These are phyloP conservation scores for Ecdyonurus torrentis DNA, from an alignment of 2,888 invertebrate species.

Conservation along the genomic window DNA sequence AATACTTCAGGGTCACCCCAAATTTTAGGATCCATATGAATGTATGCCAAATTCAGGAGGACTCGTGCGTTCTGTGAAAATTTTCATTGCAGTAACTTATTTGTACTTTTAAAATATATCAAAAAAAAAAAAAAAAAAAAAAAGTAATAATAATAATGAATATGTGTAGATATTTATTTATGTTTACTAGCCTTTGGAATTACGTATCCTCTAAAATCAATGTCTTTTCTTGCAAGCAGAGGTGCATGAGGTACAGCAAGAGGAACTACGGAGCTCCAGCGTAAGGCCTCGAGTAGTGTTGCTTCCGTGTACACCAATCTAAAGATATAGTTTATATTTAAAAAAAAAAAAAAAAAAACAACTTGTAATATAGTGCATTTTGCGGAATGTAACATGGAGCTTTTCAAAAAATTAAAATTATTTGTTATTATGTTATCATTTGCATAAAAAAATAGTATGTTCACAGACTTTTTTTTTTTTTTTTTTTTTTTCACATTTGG, in stretches of 20 bases:
- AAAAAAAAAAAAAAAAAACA: too few species aligned
- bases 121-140: too few species aligned
- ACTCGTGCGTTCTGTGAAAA: slow-evolving; percentile 30
- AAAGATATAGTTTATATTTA: too few species aligned
- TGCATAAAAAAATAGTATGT: too few species aligned
- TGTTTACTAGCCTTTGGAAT: slow-evolving; percentile 7
- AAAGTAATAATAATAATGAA: too few species aligned
- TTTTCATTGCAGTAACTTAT: not conserved
- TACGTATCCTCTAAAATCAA: slow-evolving; percentile 7
- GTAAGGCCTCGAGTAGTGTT: slow-evolving; percentile 16
- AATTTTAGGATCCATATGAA: slow-evolving; percentile 35
- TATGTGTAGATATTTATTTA: not conserved
- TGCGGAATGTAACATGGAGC: not conserved
- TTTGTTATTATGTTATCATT: too few species aligned
- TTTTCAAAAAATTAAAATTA: too few species aligned
- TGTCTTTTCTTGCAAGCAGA: not conserved
- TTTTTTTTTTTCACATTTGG: too few species aligned
- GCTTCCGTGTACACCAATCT: slow-evolving; percentile 17
- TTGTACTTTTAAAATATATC: too few species aligned
- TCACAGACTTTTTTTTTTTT: too few species aligned
- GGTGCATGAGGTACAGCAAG: slow-evolving; percentile 13
- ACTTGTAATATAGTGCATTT: too few species aligned
- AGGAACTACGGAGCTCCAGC: slow-evolving; percentile 14
- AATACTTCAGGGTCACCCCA: slow-evolving; percentile 45
- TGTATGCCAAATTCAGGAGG: slow-evolving; percentile 33